These are phyloP conservation scores for Phoenicopterus ruber DNA, from an alignment of 2,113 vertebrate species.

Conservation along the genomic window DNA sequence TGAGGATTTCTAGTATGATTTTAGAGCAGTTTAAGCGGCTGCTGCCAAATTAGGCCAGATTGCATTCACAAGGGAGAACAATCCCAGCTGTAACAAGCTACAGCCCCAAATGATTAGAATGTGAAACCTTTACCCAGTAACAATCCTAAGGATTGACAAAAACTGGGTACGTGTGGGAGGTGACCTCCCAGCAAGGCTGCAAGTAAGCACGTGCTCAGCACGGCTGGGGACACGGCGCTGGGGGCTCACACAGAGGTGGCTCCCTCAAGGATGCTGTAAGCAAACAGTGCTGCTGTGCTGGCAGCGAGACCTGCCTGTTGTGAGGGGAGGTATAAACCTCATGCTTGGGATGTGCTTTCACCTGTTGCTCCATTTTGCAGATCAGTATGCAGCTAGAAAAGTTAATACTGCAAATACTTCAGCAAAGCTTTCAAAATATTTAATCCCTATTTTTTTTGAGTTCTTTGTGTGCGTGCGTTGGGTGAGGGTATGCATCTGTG, in stretches of 20 bases:
- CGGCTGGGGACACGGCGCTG: not conserved
- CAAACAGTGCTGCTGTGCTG: not conserved
- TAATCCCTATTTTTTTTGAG: accelerated
- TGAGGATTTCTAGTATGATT: not conserved
- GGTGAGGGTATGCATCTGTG: not conserved
- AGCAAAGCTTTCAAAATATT: not conserved
- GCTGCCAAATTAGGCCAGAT: not conserved
- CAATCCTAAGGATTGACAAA: not conserved
- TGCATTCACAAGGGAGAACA: not conserved
- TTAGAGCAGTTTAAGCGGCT: not conserved
- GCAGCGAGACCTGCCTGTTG: not conserved
- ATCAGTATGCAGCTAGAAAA: not conserved
- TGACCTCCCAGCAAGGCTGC: not conserved
- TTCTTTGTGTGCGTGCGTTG: accelerated
- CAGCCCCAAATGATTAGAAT: not conserved
- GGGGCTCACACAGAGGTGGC: not conserved
- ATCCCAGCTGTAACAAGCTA: not conserved
- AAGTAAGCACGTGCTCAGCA: not conserved
- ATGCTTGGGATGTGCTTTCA: not conserved
- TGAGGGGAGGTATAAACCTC: not conserved
- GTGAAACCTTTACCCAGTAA: not conserved
- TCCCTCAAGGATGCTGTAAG: not conserved
- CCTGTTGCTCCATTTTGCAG: not conserved
- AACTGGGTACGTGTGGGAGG: not conserved
- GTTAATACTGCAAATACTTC: not conserved